Conservation (phyloP, 2,888 invertebrate genomes). For the Agelastica alni region DNA sequence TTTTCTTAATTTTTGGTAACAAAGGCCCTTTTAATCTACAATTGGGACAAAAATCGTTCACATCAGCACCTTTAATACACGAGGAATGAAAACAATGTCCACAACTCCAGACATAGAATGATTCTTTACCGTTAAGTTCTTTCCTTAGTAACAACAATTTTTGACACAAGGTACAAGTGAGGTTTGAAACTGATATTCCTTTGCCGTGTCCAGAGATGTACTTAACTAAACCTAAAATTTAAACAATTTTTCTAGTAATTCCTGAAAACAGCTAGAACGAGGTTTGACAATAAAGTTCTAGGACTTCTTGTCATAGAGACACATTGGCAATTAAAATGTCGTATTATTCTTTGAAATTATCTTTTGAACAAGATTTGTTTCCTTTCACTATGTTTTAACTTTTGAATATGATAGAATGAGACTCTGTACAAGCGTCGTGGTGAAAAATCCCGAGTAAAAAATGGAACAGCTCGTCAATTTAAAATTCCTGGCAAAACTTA, state of each 20-base stretch:
- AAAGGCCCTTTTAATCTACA: conserved; percentile 46
- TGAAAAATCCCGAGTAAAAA: too few species aligned
- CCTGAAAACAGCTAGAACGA: too few species aligned
- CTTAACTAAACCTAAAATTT: conserved; percentile 52
- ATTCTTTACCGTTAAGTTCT: conserved; percentile 41
- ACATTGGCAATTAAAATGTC: too few species aligned
- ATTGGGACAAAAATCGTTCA: conserved; percentile 47
- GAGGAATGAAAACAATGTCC: conserved; percentile 52
- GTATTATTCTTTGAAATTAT: too few species aligned
- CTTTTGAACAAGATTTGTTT: too few species aligned
- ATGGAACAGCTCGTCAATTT: too few species aligned
- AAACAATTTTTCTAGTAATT: too few species aligned
- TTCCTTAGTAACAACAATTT: conserved; percentile 43
- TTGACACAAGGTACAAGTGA: conserved; percentile 51
- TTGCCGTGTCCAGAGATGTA: conserved; percentile 46
- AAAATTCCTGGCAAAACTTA: too few species aligned
- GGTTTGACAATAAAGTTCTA: neutral
- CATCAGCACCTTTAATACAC: conserved; percentile 43
- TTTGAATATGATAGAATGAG: too few species aligned
- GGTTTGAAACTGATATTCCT: conserved; percentile 49
- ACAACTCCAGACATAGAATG: conserved; percentile 52
- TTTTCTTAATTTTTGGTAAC: conserved; percentile 38
- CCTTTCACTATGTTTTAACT: too few species aligned
- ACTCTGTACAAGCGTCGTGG: too few species aligned
- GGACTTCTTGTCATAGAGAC: too few species aligned